Base-by-base conservation (phyloP, 2,888 invertebrate species). In the Drosophila neonasuta region DNA sequence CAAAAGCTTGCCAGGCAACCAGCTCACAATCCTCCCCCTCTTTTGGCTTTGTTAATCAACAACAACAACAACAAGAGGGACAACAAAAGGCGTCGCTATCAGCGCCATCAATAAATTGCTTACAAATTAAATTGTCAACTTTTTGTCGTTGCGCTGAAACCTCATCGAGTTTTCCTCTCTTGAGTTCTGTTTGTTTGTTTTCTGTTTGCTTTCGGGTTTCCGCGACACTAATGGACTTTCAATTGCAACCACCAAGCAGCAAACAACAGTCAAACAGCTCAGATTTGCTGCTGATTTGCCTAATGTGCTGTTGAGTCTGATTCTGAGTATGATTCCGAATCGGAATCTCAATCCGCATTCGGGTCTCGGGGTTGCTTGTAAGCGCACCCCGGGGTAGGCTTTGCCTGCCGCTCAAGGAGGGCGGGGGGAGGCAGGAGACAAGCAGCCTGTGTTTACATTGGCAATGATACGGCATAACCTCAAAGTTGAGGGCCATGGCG, bases 101-200 rank as follows among this genome's bases (percentile, higher is more conserved):
- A 68, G 63, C 56, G 69, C 62, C 70, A 81, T 75, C 81, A 71
- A 81, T 82, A 78, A 85, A 82, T 77, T 80, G 74, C 71, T 71
- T 64, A 80, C 80, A 87, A 84, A 84, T 87, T 87, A 80, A 85
- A 77, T 86, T 87, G 87, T 87, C 84, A 84, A 87, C 84, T 84
- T 77, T 77, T 71, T 66, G 58, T 24, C 24, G 39, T 7, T 39
- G 36, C 32, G 32, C 32, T 32, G 39, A 41, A 41, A 13, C 39
- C 39, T 46, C 51, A 34, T 29, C 13, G 15, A 46, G n/a, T 46
- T 24, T 5, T 46, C 9, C 20, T 46, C 15, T 13, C 45, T 29
- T 29, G 5, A 20, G 20, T 7, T 30, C n/a, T 34, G 64, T 66
- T 74, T 75, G 73, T 79, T 84, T 76, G 72, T 76, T 73, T 24